phyloP scores from a whole-genome alignment of 2,113 vertebrate species.

The Pelusios castaneus region DNA sequence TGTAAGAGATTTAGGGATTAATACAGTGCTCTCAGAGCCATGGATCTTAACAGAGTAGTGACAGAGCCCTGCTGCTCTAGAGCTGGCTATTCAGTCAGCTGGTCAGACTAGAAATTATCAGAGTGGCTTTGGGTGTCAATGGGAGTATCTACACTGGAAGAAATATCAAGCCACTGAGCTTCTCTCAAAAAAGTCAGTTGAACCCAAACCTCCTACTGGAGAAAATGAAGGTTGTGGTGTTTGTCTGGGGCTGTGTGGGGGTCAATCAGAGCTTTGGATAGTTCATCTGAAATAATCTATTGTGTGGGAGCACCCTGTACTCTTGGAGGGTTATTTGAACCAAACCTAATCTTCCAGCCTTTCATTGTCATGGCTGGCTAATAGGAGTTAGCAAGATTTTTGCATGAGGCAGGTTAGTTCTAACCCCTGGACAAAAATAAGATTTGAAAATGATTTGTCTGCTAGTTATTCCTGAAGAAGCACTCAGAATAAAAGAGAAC shows the following conservation, averaged over 20 bases:
- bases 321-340: background rate
- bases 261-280: background rate
- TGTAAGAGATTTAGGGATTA: background rate
- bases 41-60: background rate
- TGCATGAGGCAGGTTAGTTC: background rate
- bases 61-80: background rate
- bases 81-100: background rate
- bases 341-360: background rate
- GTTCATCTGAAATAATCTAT: background rate
- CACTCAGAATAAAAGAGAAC: background rate
- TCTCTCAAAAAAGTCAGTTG: background rate
- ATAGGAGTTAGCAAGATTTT: background rate
- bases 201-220: background rate
- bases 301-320: too few relatives aligned
- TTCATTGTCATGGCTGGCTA: background rate
- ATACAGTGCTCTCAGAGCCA: background rate
- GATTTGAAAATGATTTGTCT: background rate
- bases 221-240: background rate
- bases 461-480: fast-evolving
- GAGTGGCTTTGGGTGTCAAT: fast-evolving
- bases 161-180: fast-evolving
- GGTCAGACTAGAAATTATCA: background rate
- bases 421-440: background rate
- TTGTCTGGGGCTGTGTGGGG: background rate
- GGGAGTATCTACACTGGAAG: fast-evolving